Conservation (phyloP, 2,888 invertebrate genomes). For the Agrenia bidenticulata region DNA sequence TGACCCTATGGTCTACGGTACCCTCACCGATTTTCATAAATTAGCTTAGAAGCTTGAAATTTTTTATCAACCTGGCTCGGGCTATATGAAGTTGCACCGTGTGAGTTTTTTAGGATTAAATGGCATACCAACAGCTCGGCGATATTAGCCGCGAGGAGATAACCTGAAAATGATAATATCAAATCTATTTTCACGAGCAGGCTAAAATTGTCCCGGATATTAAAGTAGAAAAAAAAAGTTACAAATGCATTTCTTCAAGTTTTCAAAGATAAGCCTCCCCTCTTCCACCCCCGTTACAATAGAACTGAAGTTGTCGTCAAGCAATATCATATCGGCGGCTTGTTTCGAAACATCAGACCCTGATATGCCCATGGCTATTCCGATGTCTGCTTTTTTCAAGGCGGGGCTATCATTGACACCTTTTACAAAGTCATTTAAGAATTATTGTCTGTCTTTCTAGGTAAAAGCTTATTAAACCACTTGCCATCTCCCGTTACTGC, state of each 20-base stretch:
- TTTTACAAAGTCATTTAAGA: neutral
- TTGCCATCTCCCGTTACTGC: constrained; percentile 72
- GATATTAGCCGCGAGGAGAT: constrained; percentile 61
- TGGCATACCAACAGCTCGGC: too few species aligned
- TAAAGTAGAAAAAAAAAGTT: constrained; percentile 95
- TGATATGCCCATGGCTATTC: constrained; percentile 83
- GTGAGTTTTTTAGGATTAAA: too few species aligned
- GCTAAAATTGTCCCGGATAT: too few species aligned
- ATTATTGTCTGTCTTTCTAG: neutral
- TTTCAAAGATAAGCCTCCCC: constrained; percentile 93
- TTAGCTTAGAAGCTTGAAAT: too few species aligned
- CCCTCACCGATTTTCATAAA: too few species aligned
- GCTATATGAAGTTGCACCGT: too few species aligned
- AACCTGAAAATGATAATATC: too few species aligned
- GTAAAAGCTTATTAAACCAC: constrained; percentile 2
- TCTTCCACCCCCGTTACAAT: constrained; percentile 85
- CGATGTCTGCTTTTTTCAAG: constrained; percentile 77
- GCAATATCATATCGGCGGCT: constrained; percentile 98
- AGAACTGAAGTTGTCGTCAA: constrained; percentile 87
- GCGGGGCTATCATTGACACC: constrained; percentile 86
- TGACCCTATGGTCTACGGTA: too few species aligned
- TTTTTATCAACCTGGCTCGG: too few species aligned
- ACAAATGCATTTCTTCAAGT: constrained; percentile 95
- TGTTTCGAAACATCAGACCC: constrained; percentile 95
- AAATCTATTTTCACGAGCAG: too few species aligned